These are phyloP conservation scores for Anthoscopus minutus DNA, from an alignment of 2,113 vertebrate genomes.

Conservation along the genomic window DNA sequence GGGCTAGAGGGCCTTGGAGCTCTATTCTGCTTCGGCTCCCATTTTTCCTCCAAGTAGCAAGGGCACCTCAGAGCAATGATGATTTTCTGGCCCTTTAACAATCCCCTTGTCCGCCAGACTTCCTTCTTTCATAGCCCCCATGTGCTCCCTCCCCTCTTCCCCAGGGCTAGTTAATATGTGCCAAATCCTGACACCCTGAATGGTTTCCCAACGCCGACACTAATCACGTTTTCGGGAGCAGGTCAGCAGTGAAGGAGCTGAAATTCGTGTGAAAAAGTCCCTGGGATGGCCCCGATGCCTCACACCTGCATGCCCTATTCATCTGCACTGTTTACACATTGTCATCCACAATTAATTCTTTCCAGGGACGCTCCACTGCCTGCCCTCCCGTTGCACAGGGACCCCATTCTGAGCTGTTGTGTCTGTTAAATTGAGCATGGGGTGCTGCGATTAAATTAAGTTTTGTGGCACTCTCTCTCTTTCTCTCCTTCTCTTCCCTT, in stretches of 20 bases:
- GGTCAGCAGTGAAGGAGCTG: conserved; percentile 67
- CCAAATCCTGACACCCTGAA: conserved; percentile 71
- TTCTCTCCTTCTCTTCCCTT: neutral
- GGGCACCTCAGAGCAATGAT: neutral
- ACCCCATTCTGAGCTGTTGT: conserved; percentile 81
- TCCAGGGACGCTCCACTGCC: conserved; percentile 71
- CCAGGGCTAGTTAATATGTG: conserved; percentile 59
- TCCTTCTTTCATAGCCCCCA: conserved; percentile 54
- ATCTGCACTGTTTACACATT: conserved; percentile 79
- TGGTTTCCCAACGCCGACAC: conserved; percentile 68
- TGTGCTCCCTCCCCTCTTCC: conserved; percentile 5
- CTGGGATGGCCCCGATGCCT: conserved; percentile 68
- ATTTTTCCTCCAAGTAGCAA: neutral
- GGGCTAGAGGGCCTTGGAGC: neutral
- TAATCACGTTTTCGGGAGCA: conserved; percentile 70
- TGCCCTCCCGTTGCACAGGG: conserved; percentile 71
- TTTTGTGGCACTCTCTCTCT: conserved; percentile 62
- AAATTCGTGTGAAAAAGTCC: conserved; percentile 76
- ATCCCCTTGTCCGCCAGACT: conserved; percentile 43
- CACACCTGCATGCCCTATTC: conserved; percentile 82
- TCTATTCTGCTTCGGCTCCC: neutral
- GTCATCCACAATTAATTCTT: conserved; percentile 81
- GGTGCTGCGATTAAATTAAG: conserved; percentile 76
- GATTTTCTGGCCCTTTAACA: conserved; percentile 56
- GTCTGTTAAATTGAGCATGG: conserved; percentile 83